A percentile compares a stretch with the other conserved stretches of the same genome.
Conservation (phyloP, 2,888 invertebrate genomes). For the Euplagia quadripunctaria region DNA sequence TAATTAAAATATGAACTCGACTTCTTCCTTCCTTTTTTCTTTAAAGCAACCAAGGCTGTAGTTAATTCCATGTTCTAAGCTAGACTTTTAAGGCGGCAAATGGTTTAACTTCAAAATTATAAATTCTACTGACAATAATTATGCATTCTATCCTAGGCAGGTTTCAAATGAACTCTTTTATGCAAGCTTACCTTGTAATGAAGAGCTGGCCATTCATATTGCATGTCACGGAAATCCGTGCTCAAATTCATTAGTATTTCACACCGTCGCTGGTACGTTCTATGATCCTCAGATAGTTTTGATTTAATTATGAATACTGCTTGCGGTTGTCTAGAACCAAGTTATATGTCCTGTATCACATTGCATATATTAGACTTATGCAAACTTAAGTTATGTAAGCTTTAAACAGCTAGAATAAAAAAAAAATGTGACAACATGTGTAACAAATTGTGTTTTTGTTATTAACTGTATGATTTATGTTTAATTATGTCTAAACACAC, state of each 20-base stretch:
- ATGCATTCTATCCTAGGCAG: not conserved
- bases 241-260: constrained; percentile 28
- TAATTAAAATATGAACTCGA: too few species aligned
- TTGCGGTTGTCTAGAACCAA: not conserved
- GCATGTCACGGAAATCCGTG: constrained; percentile 25
- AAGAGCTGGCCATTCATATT: constrained; percentile 23
- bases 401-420: too few species aligned
- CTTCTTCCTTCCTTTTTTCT: too few species aligned
- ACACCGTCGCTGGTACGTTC: constrained; percentile 12
- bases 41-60: not conserved
- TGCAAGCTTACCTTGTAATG: constrained; percentile 21
- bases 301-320: constrained; percentile 17
- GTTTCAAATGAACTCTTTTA: constrained; percentile 14
- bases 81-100: not conserved
- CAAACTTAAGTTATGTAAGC: too few species aligned
- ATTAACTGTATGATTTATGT: too few species aligned
- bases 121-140: not conserved
- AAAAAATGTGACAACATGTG: too few species aligned
- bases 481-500: too few species aligned
- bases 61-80: not conserved
- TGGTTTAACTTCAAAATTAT: not conserved
- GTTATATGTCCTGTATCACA: not conserved
- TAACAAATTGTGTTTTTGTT: not conserved
- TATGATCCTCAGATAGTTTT: constrained; percentile 11
- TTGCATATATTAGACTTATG: too few species aligned